Conservation (phyloP, 2,888 invertebrate genomes). For the Rhagonycha fulva region DNA sequence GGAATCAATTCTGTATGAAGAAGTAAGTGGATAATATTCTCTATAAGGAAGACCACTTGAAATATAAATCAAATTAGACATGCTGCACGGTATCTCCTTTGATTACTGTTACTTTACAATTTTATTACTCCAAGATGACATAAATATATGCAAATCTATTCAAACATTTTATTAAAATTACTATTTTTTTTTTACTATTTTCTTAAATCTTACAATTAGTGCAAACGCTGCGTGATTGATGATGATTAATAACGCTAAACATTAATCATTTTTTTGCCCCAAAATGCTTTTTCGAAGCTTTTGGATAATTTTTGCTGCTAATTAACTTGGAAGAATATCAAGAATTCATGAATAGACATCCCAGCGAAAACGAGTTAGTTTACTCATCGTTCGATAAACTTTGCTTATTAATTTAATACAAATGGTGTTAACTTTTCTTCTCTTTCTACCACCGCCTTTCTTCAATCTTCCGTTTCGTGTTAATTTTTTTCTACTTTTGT, state of each 20-base stretch:
- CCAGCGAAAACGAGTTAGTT: conserved; percentile 10
- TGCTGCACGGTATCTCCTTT: conserved; percentile 8
- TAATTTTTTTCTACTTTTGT: conserved; percentile 2
- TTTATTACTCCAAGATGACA: neutral
- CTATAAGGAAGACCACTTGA: conserved; percentile 17
- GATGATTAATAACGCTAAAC: neutral
- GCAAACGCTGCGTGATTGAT: neutral
- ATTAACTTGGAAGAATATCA: neutral
- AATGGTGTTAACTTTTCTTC: conserved; percentile 5
- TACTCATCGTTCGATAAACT: conserved; percentile 12
- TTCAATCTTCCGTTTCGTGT: neutral
- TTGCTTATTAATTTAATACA: conserved; percentile 14
- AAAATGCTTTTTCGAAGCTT: neutral
- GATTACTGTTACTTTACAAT: conserved; percentile 6
- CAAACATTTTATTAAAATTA: neutral
- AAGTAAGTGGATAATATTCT: conserved; percentile 12
- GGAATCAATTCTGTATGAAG: conserved; percentile 12
- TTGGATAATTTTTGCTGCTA: neutral
- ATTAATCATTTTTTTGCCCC: neutral
- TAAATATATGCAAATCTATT: neutral
- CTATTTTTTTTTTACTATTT: neutral
- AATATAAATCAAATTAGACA: conserved; percentile 35
- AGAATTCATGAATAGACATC: conserved; percentile 15
- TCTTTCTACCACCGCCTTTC: neutral
- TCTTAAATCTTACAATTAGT: neutral